Evolutionary conservation across 2,888 invertebrate species (phyloP).

Genomic region (Scaptodrosophila latifasciaeformis): DNA sequence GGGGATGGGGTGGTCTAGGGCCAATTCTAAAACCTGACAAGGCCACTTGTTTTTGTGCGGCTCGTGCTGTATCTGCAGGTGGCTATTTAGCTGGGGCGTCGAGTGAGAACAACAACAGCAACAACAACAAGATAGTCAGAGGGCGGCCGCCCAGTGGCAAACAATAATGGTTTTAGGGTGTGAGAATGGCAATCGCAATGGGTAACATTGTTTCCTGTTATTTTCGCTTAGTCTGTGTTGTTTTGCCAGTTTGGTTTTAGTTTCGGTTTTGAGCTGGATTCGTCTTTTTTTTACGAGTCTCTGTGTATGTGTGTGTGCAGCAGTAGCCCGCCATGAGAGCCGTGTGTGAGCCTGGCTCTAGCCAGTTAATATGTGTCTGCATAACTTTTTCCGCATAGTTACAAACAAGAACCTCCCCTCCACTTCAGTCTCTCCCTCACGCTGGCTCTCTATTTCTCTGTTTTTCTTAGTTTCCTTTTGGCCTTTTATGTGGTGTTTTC

Average conservation of each 20-base stretch:
- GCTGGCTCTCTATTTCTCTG: too few relatives aligned
- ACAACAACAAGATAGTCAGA: not conserved
- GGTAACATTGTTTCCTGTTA: slow-evolving; percentile 51
- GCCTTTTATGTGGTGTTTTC: slow-evolving; percentile 2
- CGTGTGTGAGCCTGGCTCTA: not conserved
- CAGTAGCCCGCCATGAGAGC: not conserved
- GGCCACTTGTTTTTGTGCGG: slow-evolving; percentile 7
- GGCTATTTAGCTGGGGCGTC: slow-evolving; percentile 8
- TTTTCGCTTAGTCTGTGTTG: too few relatives aligned
- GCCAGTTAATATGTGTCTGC: too few relatives aligned
- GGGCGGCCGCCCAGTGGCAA: slow-evolving; percentile 16
- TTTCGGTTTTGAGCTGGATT: slow-evolving; percentile 43
- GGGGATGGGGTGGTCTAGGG: not conserved
- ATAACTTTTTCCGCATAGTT: too few relatives aligned
- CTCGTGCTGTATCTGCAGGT: not conserved
- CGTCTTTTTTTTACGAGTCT: slow-evolving; percentile 37
- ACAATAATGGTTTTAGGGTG: slow-evolving; percentile 14
- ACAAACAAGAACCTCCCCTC: too few relatives aligned
- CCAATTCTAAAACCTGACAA: slow-evolving; percentile 1
- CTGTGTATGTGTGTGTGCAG: slow-evolving; percentile 22
- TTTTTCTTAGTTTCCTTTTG: too few relatives aligned
- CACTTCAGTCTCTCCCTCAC: too few relatives aligned
- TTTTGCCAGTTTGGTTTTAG: slow-evolving; percentile 49
- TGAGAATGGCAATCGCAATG: slow-evolving; percentile 20
- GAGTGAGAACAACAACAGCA: slow-evolving; percentile 13